Percentiles rank a stretch among this genome's conserved stretches.
phyloP scores from a whole-genome alignment of 2,888 invertebrate genomes.

The Ophioninae sp. region DNA sequence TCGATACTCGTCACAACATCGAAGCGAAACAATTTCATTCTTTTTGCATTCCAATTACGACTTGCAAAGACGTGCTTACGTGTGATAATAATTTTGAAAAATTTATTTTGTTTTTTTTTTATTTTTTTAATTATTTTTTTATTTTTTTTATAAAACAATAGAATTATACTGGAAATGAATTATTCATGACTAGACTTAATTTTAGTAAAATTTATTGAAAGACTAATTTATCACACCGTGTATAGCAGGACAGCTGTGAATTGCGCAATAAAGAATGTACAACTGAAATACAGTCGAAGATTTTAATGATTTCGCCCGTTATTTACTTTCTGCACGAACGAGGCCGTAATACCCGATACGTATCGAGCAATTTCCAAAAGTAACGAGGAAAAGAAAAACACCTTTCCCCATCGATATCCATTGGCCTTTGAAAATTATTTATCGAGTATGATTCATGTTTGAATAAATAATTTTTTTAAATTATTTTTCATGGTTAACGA shows the following conservation, averaged over 20 bases:
- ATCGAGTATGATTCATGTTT: background rate
- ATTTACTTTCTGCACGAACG: background rate
- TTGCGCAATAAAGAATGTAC: conserved; percentile 1
- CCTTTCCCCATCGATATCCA: background rate
- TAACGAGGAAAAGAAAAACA: background rate
- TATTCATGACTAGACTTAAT: background rate
- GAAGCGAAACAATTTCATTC: background rate
- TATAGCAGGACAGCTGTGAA: background rate
- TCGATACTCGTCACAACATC: background rate
- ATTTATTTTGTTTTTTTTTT: no score
- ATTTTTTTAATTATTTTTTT: no score
- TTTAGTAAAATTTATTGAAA: background rate
- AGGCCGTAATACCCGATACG: background rate
- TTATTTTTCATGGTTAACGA: no score
- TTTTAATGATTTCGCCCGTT: conserved; percentile 3
- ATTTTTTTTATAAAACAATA: background rate
- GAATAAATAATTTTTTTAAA: no score
- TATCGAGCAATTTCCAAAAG: background rate
- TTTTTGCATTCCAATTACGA: background rate
- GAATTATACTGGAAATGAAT: background rate
- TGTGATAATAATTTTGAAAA: background rate
- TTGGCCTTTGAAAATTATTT: background rate
- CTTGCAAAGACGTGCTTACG: background rate
- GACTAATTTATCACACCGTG: background rate
- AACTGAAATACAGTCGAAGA: background rate